These are phyloP conservation scores for Miichthys miiuy DNA, from an alignment of 2,797 vertebrate species.

Conservation along the genomic window DNA sequence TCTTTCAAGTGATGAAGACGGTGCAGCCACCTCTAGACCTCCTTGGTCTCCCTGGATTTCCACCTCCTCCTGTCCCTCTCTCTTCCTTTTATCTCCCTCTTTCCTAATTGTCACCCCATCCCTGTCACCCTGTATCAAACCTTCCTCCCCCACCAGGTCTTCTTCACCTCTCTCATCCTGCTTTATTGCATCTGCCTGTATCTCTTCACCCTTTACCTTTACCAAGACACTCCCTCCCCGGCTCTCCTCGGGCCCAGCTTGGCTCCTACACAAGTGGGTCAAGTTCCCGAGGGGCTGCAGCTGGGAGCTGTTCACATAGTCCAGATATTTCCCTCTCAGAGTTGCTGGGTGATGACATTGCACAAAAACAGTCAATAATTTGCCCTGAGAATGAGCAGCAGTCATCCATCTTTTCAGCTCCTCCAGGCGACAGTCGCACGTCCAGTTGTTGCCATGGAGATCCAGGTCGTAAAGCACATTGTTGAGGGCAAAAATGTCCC, in stretches of 20 bases:
- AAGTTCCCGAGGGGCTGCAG: constrained; percentile 76
- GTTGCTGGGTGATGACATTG: constrained; percentile 88
- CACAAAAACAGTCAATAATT: constrained; percentile 90
- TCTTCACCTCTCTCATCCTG: constrained; percentile 38
- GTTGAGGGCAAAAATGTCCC: constrained; percentile 89
- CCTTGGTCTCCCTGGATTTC: constrained; percentile 77
- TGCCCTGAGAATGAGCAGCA: constrained; percentile 89
- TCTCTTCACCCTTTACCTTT: constrained; percentile 43
- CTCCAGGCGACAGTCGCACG: constrained; percentile 91
- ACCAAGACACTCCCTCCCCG: constrained; percentile 58
- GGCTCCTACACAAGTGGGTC: constrained; percentile 68
- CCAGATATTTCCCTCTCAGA: constrained; percentile 92
- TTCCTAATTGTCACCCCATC: constrained; percentile 19
- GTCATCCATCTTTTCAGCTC: constrained; percentile 92
- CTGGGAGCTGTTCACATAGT: constrained; percentile 90
- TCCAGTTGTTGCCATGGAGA: constrained; percentile 95
- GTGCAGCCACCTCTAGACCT: constrained; percentile 42
- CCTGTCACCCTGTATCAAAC: background rate
- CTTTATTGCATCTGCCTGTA: constrained; percentile 8
- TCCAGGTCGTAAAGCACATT: constrained; percentile 89
- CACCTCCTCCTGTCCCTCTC: constrained; percentile 40
- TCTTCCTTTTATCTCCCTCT: constrained; percentile 53
- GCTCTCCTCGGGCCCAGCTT: constrained; percentile 66
- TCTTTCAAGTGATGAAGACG: constrained; percentile 46
- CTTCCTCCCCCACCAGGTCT: constrained; percentile 25